Conservation (phyloP, 2,888 invertebrate genomes). For the Didymodactylos carnosus region DNA sequence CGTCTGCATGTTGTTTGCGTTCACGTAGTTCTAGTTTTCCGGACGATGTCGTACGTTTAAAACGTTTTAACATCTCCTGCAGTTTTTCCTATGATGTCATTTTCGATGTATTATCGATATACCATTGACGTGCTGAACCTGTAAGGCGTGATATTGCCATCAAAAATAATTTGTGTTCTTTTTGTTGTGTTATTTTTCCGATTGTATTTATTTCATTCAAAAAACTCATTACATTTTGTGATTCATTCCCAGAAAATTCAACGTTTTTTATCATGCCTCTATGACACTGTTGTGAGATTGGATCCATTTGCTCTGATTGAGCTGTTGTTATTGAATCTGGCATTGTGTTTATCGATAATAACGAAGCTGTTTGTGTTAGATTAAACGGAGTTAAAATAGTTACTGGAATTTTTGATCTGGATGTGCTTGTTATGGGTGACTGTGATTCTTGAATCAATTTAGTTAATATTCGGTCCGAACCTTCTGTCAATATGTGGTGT, state of each 20-base stretch:
- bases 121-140: not conserved
- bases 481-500: no score
- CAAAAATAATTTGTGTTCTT: not conserved
- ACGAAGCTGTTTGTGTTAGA: no score
- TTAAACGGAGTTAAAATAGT: no score
- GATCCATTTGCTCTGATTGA: no score
- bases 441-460: no score
- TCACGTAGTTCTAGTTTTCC: not conserved
- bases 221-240: not conserved
- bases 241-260: not conserved
- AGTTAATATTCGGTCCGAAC: no score
- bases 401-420: no score
- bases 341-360: no score
- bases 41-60: not conserved
- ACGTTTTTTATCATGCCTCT: not conserved
- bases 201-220: not conserved
- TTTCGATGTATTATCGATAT: not conserved
- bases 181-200: not conserved
- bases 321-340: no score
- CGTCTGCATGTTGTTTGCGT: not conserved
- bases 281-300: no score
- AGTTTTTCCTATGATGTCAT: not conserved
- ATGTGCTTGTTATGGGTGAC: no score
- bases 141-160: not conserved
- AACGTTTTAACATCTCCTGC: not conserved